These are phyloP conservation scores for Neocrepidodera transversa DNA, from an alignment of 2,888 invertebrate genomes.

Conservation along the genomic window DNA sequence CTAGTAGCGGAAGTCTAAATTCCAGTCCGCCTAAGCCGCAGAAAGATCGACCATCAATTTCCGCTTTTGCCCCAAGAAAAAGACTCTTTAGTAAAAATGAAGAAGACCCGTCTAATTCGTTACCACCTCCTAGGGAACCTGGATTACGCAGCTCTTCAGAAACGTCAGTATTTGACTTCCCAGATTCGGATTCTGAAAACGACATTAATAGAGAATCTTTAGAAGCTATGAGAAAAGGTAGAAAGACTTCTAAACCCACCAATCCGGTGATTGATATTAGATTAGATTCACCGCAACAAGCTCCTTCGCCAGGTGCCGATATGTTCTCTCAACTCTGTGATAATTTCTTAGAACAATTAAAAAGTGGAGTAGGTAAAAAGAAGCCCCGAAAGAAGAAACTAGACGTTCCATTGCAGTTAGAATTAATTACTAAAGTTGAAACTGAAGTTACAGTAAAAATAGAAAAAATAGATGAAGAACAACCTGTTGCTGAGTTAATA, in stretches of 20 bases:
- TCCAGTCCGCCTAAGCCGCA: conserved; percentile 62
- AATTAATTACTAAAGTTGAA: conserved; percentile 49
- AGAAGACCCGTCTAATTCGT: conserved; percentile 52
- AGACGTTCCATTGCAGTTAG: conserved; percentile 51
- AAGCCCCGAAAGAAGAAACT: conserved; percentile 63
- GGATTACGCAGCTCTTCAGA: conserved; percentile 68
- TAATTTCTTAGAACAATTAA: conserved; percentile 79
- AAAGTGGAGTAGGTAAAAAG: conserved; percentile 66
- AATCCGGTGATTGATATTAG: conserved; percentile 49
- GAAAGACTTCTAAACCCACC: conserved; percentile 68
- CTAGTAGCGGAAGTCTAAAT: conserved; percentile 48
- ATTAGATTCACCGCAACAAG: conserved; percentile 42
- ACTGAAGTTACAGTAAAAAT: conserved; percentile 26
- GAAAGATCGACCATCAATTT: conserved; percentile 53
- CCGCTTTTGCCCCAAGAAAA: conserved; percentile 57
- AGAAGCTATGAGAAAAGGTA: conserved; percentile 68
- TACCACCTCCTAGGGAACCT: conserved; percentile 59
- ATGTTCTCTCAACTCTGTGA: conserved; percentile 78
- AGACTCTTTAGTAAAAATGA: conserved; percentile 70
- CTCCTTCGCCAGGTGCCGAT: conserved; percentile 57
- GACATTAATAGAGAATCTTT: conserved; percentile 71
- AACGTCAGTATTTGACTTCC: conserved; percentile 71
- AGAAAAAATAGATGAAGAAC: conserved; percentile 38
- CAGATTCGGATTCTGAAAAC: conserved; percentile 69
- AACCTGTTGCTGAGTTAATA: conserved; percentile 6